Evolutionary conservation across 2,113 vertebrate species (phyloP).

Genomic region (Glaucomys volans): DNA sequence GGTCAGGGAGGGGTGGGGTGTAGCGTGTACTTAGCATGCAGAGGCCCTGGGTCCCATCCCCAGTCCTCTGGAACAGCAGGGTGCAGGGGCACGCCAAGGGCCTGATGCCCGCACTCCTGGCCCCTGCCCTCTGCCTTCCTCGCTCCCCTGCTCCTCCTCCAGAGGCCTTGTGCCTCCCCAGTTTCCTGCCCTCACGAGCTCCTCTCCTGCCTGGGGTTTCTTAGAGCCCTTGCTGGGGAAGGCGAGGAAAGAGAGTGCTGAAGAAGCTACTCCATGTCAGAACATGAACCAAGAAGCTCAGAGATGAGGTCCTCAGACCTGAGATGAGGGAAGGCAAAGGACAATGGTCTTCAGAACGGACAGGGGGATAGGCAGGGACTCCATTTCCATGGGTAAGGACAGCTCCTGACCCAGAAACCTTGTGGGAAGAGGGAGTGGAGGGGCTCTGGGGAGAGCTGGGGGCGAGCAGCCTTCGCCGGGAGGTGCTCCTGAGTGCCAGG

Average conservation of each 20-base stretch:
- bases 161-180: neutral
- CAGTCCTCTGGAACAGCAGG: neutral
- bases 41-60: neutral
- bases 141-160: neutral
- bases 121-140: neutral
- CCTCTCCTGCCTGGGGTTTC: neutral
- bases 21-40: too few relatives aligned
- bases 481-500: neutral
- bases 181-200: neutral
- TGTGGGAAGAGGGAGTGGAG: neutral
- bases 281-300: neutral
- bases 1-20: neutral
- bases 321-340: neutral
- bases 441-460: neutral
- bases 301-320: neutral
- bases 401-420: neutral
- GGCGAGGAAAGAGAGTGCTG: neutral
- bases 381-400: neutral
- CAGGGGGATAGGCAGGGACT: neutral
- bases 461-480: neutral
- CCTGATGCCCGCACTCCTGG: neutral
- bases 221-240: neutral
- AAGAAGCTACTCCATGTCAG: neutral
- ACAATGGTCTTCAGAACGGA: neutral
- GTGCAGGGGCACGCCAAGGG: neutral